Base-by-base conservation (phyloP, 2,888 invertebrate species). In the Cephus rjabovi region DNA sequence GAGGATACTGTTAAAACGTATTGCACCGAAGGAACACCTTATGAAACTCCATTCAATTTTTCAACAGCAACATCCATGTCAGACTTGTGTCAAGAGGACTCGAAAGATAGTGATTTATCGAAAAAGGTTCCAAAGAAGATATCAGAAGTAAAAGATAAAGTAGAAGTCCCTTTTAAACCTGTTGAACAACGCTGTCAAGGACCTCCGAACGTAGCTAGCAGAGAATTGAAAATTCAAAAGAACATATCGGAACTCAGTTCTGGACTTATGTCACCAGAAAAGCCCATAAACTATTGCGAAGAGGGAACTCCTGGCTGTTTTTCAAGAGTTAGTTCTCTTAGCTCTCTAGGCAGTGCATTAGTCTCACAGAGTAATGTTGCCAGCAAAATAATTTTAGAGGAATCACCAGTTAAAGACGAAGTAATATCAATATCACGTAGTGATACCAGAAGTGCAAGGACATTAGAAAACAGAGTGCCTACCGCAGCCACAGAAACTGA, bases 1-100 rank as follows among this genome's bases (percentile, higher is more conserved):
- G 96, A 96, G 82, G 98, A 98, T 88, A 96, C 97, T 0, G 94
- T 98, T 9, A 96, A 97, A 90, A 98, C 97, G 76, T 98, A 98
- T 90, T 97, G 96, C 87, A 98, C 98, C 0, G 98, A 98, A 92
- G 98, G 96, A 35, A 98, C 98, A 0, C 97, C 97, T 0, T 95
- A 96, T 87, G 95, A 96, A 90, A 96, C 96, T 0, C 94, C 94
- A 0, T 92, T 93, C 78, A 90, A 90, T 85, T 96, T 98, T 90
- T 98, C 98, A 0, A 97, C 96, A 11, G 97, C 98, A 0, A 97
- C 97, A 0, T 98, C 97, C 0, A 95, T 98, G 93, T 97, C 96
- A 0, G 98, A 98, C 92, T 93, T 98, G 56, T 93, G 96, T 30
- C 92, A 94, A 1, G 92, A 92, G 35, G 89, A 89, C 30, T 71